A percentile compares a stretch with the other conserved stretches of the same genome.
Evolutionary conservation across 1,140 invertebrate species (phyloP).

Genomic region (Tetraneura akinire): DNA sequence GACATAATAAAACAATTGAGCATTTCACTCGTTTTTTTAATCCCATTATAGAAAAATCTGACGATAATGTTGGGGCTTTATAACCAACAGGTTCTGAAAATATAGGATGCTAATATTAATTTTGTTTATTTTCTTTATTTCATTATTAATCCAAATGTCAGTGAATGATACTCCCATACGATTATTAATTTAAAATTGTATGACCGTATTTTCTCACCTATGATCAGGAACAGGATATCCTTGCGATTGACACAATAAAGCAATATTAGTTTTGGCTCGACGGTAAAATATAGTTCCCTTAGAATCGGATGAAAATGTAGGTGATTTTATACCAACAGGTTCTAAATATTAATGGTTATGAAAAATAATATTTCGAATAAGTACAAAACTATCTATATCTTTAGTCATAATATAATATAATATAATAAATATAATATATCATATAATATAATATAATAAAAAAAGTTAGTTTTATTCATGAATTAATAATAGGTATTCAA

Average conservation of each 20-base stretch:
- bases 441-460: too few relatives aligned
- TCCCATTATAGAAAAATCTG: constrained; percentile 58
- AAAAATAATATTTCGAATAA: not conserved
- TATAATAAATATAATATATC: not conserved
- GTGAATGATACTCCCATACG: constrained; percentile 10
- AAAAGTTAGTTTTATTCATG: too few relatives aligned
- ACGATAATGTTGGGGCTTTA: constrained; percentile 64
- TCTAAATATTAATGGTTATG: constrained; percentile 59
- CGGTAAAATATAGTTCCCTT: constrained; percentile 62
- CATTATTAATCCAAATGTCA: constrained; percentile 27
- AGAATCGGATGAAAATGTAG: constrained; percentile 61
- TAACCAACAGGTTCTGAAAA: constrained; percentile 63
- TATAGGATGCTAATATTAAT: not conserved
- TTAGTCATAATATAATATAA: constrained; percentile 30
- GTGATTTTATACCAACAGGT: constrained; percentile 65
- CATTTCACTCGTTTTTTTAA: constrained; percentile 53
- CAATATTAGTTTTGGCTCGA: constrained; percentile 56
- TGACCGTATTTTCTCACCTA: constrained; percentile 64
- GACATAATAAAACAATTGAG: constrained; percentile 55
- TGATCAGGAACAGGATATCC: constrained; percentile 70
- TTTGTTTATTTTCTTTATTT: not conserved
- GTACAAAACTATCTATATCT: not conserved
- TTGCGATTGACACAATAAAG: constrained; percentile 73
- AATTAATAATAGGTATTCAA: too few relatives aligned
- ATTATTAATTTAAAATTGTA: not conserved